phyloP scores from a whole-genome alignment of 2,113 vertebrate genomes.

The Periophthalmodon schlosseri region DNA sequence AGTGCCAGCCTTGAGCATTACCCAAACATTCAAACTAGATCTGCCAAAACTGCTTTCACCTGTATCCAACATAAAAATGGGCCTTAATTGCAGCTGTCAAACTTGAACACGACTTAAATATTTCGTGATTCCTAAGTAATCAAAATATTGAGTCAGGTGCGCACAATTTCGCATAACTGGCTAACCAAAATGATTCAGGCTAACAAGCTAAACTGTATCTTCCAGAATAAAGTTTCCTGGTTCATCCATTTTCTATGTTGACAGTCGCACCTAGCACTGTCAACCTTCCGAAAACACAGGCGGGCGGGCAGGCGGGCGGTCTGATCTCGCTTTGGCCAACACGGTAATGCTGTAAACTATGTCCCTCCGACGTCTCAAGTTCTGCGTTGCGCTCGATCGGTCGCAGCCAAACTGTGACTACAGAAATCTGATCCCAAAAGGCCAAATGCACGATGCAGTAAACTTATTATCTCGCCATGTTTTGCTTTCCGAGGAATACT shows the following conservation, averaged over 20 bases:
- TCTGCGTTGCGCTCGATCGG: slow-evolving; percentile 20
- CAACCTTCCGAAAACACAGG: slow-evolving; percentile 63
- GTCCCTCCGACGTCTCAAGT: slow-evolving; percentile 38
- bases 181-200: slow-evolving; percentile 36
- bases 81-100: slow-evolving; percentile 42
- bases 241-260: slow-evolving; percentile 66
- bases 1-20: slow-evolving; percentile 24
- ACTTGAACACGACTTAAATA: slow-evolving; percentile 53
- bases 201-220: slow-evolving; percentile 42
- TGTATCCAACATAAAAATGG: not conserved
- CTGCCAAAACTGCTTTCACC: not conserved
- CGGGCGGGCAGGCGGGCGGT: slow-evolving; percentile 17
- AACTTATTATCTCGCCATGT: slow-evolving; percentile 75
- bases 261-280: slow-evolving; percentile 70
- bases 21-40: not conserved
- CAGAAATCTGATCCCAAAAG: slow-evolving; percentile 21
- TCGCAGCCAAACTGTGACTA: slow-evolving; percentile 15
- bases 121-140: slow-evolving; percentile 2
- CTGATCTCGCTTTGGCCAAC: slow-evolving; percentile 26
- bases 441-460: slow-evolving; percentile 19
- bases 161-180: slow-evolving; percentile 14
- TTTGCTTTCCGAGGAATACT: slow-evolving; percentile 58
- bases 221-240: slow-evolving; percentile 61
- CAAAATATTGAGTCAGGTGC: slow-evolving; percentile 55
- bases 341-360: slow-evolving; percentile 34